Base-by-base conservation (phyloP, 53 echinoderm and acorn worm species). In the Holothuria scabra region DNA sequence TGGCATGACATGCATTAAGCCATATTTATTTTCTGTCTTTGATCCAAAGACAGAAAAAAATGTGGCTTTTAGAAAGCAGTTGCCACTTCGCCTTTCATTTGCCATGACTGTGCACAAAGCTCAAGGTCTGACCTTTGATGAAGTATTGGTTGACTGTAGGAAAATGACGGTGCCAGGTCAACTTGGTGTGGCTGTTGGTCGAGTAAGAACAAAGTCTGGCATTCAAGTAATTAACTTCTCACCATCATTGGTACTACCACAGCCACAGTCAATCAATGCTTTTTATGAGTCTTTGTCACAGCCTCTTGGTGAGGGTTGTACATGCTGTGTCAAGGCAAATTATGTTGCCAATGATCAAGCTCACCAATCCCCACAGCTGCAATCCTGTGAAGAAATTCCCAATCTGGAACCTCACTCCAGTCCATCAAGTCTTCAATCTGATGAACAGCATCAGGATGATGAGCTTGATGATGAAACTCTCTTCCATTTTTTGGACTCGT, bases 141-240 rank as follows among this genome's bases (percentile, higher is more conserved):
- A 25, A 6, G n/a, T 68, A 29, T 19, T 24, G 29, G 68, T 68
- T 4, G 68, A 68, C 34, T 68, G 68, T 18, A 22, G 68, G 20
- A 68, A 33, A 19, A 68, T 68, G 68, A 29, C 68, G 14, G 20
- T 68, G 20, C 68, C 68, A 24, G 68, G 68, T 4, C 68, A 68
- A 68, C 29, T 68, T 26, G 68, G 68, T 24, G 68, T 68, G 28
- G 68, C 68, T 8, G 16, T 68, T 32, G 68, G 68, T 3, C 8
- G 68, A 19, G 68, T 29, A 20, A 68, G 20, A 26, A 24, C 29
- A 29, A 68, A 28, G 28, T 5, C 5, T 29, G 68, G 68, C 29
- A 12, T 68, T 33, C 68, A 32, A 68, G 24, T 68, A 20, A 32
- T 68, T 24, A 68, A 68, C 14, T 68, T 68, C 34, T 24, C 7